These are phyloP conservation scores for Gavia stellata DNA, from an alignment of 2,113 vertebrate species.

Conservation along the genomic window DNA sequence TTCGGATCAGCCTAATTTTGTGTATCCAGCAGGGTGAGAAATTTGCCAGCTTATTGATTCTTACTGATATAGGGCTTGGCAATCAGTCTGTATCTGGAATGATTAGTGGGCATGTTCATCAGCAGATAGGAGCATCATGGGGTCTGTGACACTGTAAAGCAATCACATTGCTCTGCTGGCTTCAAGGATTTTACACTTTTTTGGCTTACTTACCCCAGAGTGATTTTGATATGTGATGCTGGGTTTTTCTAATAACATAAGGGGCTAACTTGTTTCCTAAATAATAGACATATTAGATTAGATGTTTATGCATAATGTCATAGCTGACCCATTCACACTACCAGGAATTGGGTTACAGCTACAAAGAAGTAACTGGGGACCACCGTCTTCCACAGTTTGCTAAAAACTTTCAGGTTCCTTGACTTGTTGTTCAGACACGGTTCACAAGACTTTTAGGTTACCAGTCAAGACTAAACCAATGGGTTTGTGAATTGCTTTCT, in stretches of 20 bases:
- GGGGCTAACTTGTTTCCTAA: background rate
- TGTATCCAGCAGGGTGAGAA: background rate
- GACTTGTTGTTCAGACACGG: background rate
- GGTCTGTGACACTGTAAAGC: background rate
- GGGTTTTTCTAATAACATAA: background rate
- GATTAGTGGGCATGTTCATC: background rate
- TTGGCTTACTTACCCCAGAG: background rate
- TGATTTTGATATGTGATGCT: background rate
- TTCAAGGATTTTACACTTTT: background rate
- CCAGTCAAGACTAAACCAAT: background rate
- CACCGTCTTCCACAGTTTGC: background rate
- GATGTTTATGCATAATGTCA: background rate
- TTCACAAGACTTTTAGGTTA: background rate
- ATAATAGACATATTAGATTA: background rate
- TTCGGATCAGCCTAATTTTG: background rate
- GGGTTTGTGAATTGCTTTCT: background rate
- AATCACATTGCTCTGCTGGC: background rate
- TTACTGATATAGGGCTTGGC: background rate
- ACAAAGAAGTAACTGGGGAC: background rate
- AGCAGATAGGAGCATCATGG: background rate
- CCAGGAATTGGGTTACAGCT: background rate
- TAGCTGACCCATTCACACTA: background rate
- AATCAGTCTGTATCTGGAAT: background rate
- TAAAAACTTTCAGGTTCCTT: background rate
- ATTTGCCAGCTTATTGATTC: background rate